Evolutionary conservation across 2,888 invertebrate genomes (phyloP), one percentile per base, ranked within the genome.

Genomic region (Deilephila porcellus): DNA sequence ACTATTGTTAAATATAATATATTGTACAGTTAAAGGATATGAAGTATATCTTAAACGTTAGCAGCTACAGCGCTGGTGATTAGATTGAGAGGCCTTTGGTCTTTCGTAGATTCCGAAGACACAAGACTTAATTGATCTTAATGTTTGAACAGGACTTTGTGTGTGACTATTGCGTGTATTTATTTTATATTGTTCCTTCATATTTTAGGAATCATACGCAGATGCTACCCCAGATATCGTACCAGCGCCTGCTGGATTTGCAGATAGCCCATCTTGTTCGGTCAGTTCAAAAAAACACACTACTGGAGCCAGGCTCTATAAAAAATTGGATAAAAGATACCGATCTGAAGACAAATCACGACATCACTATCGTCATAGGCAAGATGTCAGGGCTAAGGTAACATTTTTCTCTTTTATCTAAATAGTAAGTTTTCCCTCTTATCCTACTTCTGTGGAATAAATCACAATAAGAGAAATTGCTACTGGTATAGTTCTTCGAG

Each of bases 161-260:
- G 1, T 7, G 1, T 37, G 37, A 8, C 8, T 8, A 8, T 8
- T 8, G 37, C 2, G 37, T 37, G 37, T 8, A 37, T 45, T 45
- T 45, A 14, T 45, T 45, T 7, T 7, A 25, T 32, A 45, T 14
- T 53, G 8, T 19, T 25, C 53, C 14, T 72, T 70, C 72, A 56
- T 53, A 71, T 73, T 74, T 74, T 75, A 95, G 95, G 95, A 95
- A 78, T 94, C 94, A 0, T 95, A 91, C 74, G 92, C 91, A 53
- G 95, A 95, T 80, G 95, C 95, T 53, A 92, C 92, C 7, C 94
- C 94, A 53, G 97, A 97, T 83, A 98, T 98, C 80, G 98, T 98
- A 1, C 97, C 98, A 84, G 98, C 98, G 0, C 98, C 98, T 2
- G 98, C 97, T 20, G 98, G 98, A 63, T 98, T 98, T 87, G 98